Evolutionary conservation across 2,797 vertebrate genomes (phyloP).

Genomic region (Nyctalus aviator): DNA sequence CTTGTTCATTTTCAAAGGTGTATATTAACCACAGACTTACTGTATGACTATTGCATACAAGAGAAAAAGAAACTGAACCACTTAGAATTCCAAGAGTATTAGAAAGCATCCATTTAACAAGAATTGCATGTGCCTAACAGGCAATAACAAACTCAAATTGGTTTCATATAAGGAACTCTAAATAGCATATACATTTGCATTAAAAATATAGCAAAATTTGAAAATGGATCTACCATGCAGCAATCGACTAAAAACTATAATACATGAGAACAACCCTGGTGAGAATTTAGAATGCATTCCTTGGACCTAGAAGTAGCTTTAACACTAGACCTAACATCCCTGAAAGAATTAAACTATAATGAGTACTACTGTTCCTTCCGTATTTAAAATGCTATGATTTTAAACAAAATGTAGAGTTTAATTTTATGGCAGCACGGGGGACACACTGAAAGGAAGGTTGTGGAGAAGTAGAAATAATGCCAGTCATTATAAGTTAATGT

Average conservation of each 20-base stretch:
- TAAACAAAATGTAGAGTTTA: neutral
- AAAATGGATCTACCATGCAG: neutral
- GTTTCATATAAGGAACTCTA: conserved; percentile 9
- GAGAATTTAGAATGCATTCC: neutral
- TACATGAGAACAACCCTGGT: neutral
- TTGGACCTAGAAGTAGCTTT: neutral
- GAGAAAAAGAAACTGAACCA: conserved; percentile 4
- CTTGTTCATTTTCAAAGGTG: neutral
- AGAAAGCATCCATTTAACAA: neutral
- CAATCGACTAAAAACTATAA: neutral
- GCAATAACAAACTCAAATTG: neutral
- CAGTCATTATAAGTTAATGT: neutral
- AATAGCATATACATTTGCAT: neutral
- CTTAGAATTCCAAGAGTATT: neutral
- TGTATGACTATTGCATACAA: neutral
- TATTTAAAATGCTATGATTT: neutral
- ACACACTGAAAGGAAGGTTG: neutral
- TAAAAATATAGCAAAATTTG: conserved; percentile 3
- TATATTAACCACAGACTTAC: neutral
- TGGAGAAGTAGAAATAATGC: neutral
- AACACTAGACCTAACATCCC: neutral
- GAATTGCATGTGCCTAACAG: neutral
- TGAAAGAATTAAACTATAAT: neutral
- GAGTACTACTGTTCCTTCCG: neutral
- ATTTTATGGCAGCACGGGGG: neutral